These are phyloP conservation scores for Philhelius pedissequus DNA, from an alignment of 2,888 invertebrate species.

Conservation along the genomic window DNA sequence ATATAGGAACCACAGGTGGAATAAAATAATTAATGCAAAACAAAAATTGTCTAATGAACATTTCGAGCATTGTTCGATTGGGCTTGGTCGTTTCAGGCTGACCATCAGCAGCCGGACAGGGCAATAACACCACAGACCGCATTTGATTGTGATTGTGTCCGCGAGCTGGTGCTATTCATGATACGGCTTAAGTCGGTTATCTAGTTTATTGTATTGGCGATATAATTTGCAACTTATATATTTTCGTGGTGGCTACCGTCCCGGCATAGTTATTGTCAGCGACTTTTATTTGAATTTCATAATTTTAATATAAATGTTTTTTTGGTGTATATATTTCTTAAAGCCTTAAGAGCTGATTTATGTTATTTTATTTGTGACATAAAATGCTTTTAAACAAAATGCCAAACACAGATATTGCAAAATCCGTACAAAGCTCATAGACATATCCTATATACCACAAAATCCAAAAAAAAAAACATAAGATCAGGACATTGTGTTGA, in stretches of 20 bases:
- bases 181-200: conserved; percentile 46
- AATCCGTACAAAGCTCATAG: no score
- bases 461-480: no score
- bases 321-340: background rate
- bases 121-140: background rate
- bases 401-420: no score
- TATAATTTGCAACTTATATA: conserved; percentile 60
- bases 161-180: conserved; percentile 20
- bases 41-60: conserved; percentile 69
- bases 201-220: conserved; percentile 66
- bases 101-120: conserved; percentile 22
- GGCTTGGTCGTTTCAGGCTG: conserved; percentile 54
- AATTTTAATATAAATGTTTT: conserved; percentile 1
- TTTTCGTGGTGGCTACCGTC: conserved; percentile 62
- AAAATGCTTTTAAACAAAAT: no score
- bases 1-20: conserved; percentile 61
- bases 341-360: no score
- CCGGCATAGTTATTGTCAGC: conserved; percentile 44
- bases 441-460: no score
- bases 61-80: conserved; percentile 67
- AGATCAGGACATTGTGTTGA: no score
- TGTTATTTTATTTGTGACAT: no score
- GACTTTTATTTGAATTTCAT: conserved; percentile 49
- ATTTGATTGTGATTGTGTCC: conserved; percentile 15
- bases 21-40: conserved; percentile 68